Evolutionary conservation across 2,888 invertebrate species (phyloP), one percentile per base, ranked within the genome.

Genomic region (Hydriomena furcata): DNA sequence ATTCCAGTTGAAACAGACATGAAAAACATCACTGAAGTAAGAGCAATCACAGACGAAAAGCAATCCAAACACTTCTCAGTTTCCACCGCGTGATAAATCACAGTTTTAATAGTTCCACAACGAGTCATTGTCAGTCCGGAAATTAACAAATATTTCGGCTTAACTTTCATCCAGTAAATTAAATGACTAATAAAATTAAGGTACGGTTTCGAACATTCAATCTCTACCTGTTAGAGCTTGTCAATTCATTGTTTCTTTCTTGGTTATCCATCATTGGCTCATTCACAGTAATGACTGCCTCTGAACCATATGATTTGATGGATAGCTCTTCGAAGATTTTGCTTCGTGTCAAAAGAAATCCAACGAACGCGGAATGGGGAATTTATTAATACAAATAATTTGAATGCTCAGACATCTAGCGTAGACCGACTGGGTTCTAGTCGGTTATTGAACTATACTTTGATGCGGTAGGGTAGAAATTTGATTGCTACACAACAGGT

Each of bases 401-500:
- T 11, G 11, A 20, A 25, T 27, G 7, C 8, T 24, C 23, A 31
- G 11, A 31, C 13, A 23, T 30, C 20, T 41, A 41, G 30, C 23
- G 12, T 25, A 25, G 13, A 25, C 42, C 8, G 17, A 20, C 20
- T 20, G 13, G 11, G 31, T 37, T 38, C 8, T 20, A 12, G 11
- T 10, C 25, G 28, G 40, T 34, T 47, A 34, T 47, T 47, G 40
- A 47, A 47, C 34, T 31, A 13, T 1, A 36, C 6, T 32, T 30
- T 23, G 28, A 41, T 20, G 20, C 11, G 4, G 13, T 23, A 40
- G 27, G 4, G 13, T 23, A 40, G 27, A 12, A 20, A 30, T 17
- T 35, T 41, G 41, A 41, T 41, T 36, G 28, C 47, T 10, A 35
- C 24, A 48, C 48, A 36, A 36, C 41, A 48, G 48, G 35, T 48